Percentiles rank a stretch among this genome's conserved stretches.
Conservation (phyloP, 2,113 vertebrate genomes). For the Opisthocomus hoazin region DNA sequence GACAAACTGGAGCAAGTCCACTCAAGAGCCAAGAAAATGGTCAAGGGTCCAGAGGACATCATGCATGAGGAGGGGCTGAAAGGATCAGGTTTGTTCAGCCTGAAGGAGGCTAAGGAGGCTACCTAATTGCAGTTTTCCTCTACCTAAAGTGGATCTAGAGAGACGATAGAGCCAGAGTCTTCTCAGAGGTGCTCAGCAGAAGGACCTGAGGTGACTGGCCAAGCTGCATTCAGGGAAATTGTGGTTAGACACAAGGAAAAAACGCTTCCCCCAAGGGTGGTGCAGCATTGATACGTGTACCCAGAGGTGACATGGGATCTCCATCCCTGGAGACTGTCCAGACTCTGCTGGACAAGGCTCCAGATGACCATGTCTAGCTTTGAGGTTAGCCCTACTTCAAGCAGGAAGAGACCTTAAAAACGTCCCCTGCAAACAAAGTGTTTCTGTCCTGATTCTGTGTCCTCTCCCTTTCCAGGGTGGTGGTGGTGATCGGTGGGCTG, state of each 20-base stretch:
- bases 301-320: background rate
- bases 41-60: background rate
- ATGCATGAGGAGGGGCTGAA: background rate
- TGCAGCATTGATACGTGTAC: background rate
- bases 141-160: background rate
- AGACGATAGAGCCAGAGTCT: background rate
- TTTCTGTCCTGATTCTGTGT: background rate
- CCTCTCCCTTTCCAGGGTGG: conserved; percentile 57
- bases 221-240: background rate
- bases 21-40: background rate
- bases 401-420: background rate
- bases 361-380: background rate
- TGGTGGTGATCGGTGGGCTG: conserved; percentile 58
- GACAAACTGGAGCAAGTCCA: background rate
- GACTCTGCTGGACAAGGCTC: background rate
- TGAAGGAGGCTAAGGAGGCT: background rate
- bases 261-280: background rate
- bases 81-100: background rate
- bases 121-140: background rate
- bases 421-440: background rate
- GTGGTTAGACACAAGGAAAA: background rate
- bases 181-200: background rate
- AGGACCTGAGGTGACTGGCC: background rate
- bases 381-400: background rate
- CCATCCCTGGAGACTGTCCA: background rate